A percentile compares a stretch with the other conserved stretches of the same genome.
Evolutionary conservation across 2,888 invertebrate genomes (phyloP).

Genomic region (Choreutis nemorana): DNA sequence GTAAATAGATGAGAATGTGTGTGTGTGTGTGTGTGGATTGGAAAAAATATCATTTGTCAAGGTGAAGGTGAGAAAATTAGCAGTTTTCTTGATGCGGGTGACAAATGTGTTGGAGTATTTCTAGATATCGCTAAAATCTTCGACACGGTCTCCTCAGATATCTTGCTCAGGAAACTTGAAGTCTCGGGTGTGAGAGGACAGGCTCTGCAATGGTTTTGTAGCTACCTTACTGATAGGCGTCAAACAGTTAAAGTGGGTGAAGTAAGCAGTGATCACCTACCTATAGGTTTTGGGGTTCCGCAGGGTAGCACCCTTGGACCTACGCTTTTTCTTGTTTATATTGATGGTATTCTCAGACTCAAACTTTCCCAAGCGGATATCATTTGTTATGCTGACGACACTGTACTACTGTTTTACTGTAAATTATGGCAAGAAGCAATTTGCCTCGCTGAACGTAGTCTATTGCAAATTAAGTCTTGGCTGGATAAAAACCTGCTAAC

Average conservation of each 20-base stretch:
- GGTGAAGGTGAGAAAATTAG: too few relatives aligned
- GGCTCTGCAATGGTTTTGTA: too few relatives aligned
- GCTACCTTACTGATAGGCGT: background rate
- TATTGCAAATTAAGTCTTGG: background rate
- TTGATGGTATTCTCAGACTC: background rate
- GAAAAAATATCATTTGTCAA: too few relatives aligned
- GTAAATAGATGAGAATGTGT: too few relatives aligned
- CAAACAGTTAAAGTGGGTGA: background rate
- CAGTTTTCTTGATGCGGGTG: too few relatives aligned
- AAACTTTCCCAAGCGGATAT: background rate
- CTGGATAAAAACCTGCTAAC: constrained; percentile 1
- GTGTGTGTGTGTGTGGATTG: too few relatives aligned
- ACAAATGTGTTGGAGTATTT: too few relatives aligned
- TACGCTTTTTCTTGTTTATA: background rate
- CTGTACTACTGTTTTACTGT: background rate
- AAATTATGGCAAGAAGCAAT: background rate
- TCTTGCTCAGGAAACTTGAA: too few relatives aligned
- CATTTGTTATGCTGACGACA: constrained; percentile 1
- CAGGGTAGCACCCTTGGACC: constrained; percentile 1
- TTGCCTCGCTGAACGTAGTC: background rate
- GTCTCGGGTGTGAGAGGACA: too few relatives aligned
- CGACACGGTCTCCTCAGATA: too few relatives aligned
- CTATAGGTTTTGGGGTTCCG: background rate
- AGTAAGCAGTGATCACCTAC: background rate
- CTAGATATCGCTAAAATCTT: too few relatives aligned